A percentile compares a stretch with the other conserved stretches of the same genome.
Evolutionary conservation across 2,797 vertebrate genomes (phyloP).

Genomic region (Coilia nasus): DNA sequence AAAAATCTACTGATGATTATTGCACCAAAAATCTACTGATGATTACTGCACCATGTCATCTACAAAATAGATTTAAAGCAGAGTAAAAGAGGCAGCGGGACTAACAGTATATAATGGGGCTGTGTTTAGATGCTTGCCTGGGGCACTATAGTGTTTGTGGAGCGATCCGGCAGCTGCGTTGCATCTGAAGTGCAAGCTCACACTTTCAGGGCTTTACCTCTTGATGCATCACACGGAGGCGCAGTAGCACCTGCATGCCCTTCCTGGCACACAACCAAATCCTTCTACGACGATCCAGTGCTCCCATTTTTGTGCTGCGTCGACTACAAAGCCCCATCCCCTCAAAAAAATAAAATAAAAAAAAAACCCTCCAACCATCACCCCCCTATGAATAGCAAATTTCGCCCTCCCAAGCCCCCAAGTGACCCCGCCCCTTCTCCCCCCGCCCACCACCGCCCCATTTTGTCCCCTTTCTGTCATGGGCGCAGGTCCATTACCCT

Average conservation of each 20-base stretch:
- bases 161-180: background rate
- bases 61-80: background rate
- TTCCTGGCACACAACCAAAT: background rate
- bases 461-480: slow-evolving; percentile 52
- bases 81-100: background rate
- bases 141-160: background rate
- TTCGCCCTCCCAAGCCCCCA: background rate
- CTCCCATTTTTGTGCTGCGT: background rate
- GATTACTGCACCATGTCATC: background rate
- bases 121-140: background rate
- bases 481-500: slow-evolving; percentile 92
- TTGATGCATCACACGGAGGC: background rate
- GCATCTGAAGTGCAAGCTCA: background rate
- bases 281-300: background rate
- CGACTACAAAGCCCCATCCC: background rate
- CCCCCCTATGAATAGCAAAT: background rate
- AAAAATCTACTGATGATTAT: background rate
- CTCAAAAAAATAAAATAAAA: background rate
- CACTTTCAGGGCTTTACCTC: background rate
- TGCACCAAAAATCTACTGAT: too few relatives aligned
- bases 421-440: background rate
- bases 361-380: background rate
- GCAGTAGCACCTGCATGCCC: background rate
- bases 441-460: slow-evolving; percentile 41
- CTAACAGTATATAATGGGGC: background rate